A percentile compares a stretch with the other conserved stretches of the same genome.
Evolutionary conservation across 2,888 invertebrate genomes (phyloP).

Genomic region (Amblyjoppa proteus): DNA sequence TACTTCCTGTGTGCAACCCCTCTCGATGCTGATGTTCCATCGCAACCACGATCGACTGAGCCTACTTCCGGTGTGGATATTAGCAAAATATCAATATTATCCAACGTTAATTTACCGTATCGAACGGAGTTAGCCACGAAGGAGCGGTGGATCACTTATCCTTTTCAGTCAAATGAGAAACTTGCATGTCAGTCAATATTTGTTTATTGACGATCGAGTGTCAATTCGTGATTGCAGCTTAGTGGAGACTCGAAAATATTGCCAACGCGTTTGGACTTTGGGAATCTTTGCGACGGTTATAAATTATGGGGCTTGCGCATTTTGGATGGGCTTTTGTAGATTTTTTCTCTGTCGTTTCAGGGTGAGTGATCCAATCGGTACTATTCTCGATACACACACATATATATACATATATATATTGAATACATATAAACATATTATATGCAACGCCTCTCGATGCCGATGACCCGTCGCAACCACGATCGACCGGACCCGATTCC

Average conservation of each 20-base stretch:
- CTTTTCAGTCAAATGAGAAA: not conserved
- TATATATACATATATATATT: not conserved
- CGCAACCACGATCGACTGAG: not conserved
- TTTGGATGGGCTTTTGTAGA: no score
- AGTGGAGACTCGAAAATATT: not conserved
- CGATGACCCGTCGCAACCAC: slow-evolving; percentile 16
- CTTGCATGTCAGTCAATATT: not conserved
- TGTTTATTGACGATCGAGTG: not conserved
- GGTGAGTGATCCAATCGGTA: slow-evolving; percentile 87
- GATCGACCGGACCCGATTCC: not conserved
- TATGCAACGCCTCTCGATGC: not conserved
- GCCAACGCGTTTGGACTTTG: no score
- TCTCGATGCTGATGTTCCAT: slow-evolving; percentile 13
- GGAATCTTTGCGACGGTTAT: no score
- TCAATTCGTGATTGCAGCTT: no score
- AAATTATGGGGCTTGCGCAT: no score
- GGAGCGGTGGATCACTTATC: not conserved
- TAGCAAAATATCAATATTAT: slow-evolving; percentile 61
- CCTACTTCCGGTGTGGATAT: slow-evolving; percentile 37
- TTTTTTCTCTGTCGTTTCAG: slow-evolving; percentile 90
- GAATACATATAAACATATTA: not conserved
- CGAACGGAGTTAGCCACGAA: not conserved
- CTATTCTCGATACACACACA: not conserved
- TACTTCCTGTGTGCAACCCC: not conserved
- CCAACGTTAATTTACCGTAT: not conserved